These are phyloP conservation scores for Coecobrya sp. DNA, from an alignment of 2,888 invertebrate genomes.

Conservation along the genomic window DNA sequence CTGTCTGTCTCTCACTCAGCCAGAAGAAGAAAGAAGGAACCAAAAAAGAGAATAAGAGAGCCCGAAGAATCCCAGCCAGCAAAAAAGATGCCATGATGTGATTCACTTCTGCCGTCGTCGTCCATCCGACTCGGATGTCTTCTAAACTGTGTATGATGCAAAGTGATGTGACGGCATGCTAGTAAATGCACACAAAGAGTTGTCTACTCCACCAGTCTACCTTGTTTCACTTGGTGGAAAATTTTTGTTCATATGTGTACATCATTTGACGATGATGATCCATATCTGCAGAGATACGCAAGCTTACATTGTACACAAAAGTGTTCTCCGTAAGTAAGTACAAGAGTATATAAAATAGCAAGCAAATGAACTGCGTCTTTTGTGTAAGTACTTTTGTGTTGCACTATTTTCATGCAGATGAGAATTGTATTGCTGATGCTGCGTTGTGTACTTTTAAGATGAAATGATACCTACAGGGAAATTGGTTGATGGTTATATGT, in stretches of 20 bases:
- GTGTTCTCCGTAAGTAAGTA: background rate
- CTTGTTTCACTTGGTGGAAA: background rate
- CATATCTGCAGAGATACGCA: slow-evolving; percentile 20
- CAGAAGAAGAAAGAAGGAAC: slow-evolving; percentile 3
- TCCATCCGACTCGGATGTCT: slow-evolving; percentile 19
- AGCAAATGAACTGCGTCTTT: slow-evolving; percentile 53
- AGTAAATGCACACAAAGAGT: background rate
- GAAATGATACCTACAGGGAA: slow-evolving; percentile 61
- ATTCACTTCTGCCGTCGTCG: background rate
- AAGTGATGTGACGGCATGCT: slow-evolving; percentile 18
- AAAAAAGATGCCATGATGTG: background rate
- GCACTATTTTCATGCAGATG: slow-evolving; percentile 54
- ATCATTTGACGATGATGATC: background rate
- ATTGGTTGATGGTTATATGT: slow-evolving; percentile 67
- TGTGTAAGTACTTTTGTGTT: background rate
- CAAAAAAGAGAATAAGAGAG: background rate
- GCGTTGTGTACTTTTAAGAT: slow-evolving; percentile 1
- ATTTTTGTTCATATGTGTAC: background rate
- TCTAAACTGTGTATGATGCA: background rate
- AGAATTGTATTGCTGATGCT: background rate
- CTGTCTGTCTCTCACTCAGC: background rate
- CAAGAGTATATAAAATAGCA: slow-evolving; percentile 2
- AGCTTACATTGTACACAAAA: background rate
- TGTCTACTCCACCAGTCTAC: background rate
- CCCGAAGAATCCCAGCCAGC: background rate